Conservation (phyloP, 2,888 invertebrate genomes). For the Chorisops tibialis region DNA sequence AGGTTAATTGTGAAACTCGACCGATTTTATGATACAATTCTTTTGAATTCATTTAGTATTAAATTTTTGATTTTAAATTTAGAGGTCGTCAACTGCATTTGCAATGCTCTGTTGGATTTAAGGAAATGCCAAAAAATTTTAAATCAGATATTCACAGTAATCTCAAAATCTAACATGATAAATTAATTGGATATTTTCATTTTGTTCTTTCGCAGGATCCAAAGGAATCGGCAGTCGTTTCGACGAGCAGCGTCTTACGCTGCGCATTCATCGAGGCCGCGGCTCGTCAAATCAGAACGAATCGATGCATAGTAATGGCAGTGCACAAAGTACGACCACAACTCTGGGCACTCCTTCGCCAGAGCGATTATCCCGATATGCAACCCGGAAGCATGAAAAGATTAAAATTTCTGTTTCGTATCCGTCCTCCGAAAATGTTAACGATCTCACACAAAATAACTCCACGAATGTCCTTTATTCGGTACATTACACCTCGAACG, state of each 20-base stretch:
- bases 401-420: conserved; percentile 85
- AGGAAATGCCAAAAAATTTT: too few relatives aligned
- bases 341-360: conserved; percentile 65
- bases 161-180: too few relatives aligned
- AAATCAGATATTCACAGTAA: too few relatives aligned
- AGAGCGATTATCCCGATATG: conserved; percentile 58
- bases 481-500: conserved; percentile 67
- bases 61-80: too few relatives aligned
- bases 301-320: conserved; percentile 65
- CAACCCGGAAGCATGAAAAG: conserved; percentile 69
- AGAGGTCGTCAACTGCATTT: too few relatives aligned
- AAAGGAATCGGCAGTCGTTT: conserved; percentile 72
- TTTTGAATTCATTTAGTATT: too few relatives aligned
- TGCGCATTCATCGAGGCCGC: conserved; percentile 86
- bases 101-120: too few relatives aligned
- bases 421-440: conserved; percentile 72
- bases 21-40: too few relatives aligned
- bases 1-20: too few relatives aligned
- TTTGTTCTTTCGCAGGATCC: conserved; percentile 50
- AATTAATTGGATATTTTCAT: too few relatives aligned
- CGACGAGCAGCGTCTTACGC: conserved; percentile 84
- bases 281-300: conserved; percentile 64
- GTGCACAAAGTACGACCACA: conserved; percentile 67
- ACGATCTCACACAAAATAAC: conserved; percentile 47
- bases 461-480: conserved; percentile 57